Conservation (phyloP, 2,888 invertebrate genomes). For the Ornithoptera alexandrae region DNA sequence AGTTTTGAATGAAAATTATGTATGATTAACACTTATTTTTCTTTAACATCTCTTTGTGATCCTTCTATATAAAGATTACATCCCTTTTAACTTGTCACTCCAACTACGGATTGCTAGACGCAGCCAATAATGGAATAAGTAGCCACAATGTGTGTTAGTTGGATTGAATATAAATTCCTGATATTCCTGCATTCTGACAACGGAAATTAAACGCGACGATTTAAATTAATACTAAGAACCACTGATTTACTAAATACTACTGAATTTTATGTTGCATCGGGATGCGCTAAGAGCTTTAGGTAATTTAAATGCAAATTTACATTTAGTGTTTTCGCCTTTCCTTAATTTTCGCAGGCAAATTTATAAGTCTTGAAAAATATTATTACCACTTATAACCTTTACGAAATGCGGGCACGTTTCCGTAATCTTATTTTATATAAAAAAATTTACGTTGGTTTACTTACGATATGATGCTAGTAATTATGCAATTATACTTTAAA, state of each 20-base stretch:
- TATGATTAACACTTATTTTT: background rate
- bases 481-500: constrained; percentile 17
- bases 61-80: too few relatives aligned
- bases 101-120: background rate
- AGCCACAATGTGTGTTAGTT: background rate
- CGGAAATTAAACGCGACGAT: background rate
- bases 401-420: background rate
- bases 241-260: background rate
- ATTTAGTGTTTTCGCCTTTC: background rate
- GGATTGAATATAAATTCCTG: background rate
- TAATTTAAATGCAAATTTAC: too few relatives aligned
- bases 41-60: background rate
- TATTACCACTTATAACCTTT: constrained; percentile 1
- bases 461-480: background rate
- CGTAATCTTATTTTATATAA: constrained; percentile 21
- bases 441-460: background rate
- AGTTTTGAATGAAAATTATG: too few relatives aligned
- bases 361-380: background rate
- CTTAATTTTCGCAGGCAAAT: background rate
- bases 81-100: background rate
- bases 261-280: background rate
- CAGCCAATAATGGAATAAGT: background rate
- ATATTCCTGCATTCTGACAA: background rate
- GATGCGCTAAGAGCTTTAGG: too few relatives aligned
- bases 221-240: background rate